Evolutionary conservation across 2,888 invertebrate genomes (phyloP), one percentile per base, ranked within the genome.

Genomic region (Lycocerus yunnanus): DNA sequence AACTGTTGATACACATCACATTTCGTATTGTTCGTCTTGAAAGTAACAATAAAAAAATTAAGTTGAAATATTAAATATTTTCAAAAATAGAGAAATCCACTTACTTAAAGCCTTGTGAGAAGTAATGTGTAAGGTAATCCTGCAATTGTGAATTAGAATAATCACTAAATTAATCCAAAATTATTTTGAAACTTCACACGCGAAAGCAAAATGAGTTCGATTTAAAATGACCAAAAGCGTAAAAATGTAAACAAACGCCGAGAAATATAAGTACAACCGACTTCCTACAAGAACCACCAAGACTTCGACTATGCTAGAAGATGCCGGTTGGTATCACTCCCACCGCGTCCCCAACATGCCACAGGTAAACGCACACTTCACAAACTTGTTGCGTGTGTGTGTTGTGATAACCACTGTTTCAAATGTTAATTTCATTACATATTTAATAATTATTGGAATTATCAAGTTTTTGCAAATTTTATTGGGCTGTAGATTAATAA

Each of bases 271-370:
- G 27, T 67, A 43, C 72, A 66, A 69, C 69, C 72, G 72, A 61
- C 27, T 43, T 66, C 66, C 27, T 18, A 27, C 63, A 69, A 72
- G 69, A 69, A 72, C 72, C 58, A 66, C n/a, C 61, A 69, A 75
- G 72, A 72, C 75, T 71, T 75, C 27, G 71, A 66, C 75, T 66
- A 75, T 24, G 71, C 71, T 68, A 69, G 65, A 67, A 72, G 72
- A 72, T 72, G 71, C 71, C 74, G 71, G 74, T 68, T 74, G 66
- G 71, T 70, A 61, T 71, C 69, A 68, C 71, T 68, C 74, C 74
- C 71, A 74, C 74, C 71, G 58, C 66, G 60, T 71, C 71, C 71
- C 74, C 74, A 18, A 21, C 58, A 24, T 58, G 21, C 18, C 58
- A 21, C 70, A 73, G 73, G 73, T 73, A 73, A 70, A 59, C 68